Conservation (phyloP, 2,888 invertebrate genomes). For the Mycalesis mineus region DNA sequence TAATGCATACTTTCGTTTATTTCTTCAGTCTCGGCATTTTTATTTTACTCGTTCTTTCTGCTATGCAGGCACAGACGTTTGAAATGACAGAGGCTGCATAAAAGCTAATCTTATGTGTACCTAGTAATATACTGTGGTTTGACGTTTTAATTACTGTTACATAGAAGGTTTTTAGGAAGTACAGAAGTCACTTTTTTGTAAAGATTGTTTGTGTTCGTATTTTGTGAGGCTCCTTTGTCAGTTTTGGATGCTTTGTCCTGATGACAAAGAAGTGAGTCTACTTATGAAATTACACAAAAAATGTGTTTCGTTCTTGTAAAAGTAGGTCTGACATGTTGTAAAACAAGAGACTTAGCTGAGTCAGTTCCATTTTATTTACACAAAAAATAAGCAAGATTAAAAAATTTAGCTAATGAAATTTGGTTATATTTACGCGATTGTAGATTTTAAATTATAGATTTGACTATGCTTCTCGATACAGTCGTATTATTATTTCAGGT, state of each 20-base stretch:
- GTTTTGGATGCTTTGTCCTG: background rate
- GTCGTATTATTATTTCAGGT: too few relatives aligned
- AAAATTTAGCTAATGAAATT: too few relatives aligned
- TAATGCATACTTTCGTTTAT: constrained; percentile 76
- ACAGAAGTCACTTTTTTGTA: constrained; percentile 6
- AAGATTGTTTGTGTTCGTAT: constrained; percentile 1
- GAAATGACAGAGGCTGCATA: constrained; percentile 16
- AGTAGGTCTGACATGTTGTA: too few relatives aligned
- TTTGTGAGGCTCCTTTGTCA: constrained; percentile 3
- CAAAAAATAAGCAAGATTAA: too few relatives aligned
- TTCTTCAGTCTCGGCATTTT: constrained; percentile 66
- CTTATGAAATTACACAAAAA: background rate
- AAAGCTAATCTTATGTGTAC: constrained; percentile 4
- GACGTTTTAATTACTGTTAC: constrained; percentile 10
- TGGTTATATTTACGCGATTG: too few relatives aligned
- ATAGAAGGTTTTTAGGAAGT: constrained; percentile 7
- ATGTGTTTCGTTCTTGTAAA: too few relatives aligned
- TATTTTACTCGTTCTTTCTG: constrained; percentile 61
- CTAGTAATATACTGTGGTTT: background rate
- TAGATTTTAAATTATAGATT: too few relatives aligned
- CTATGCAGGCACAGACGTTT: constrained; percentile 40
- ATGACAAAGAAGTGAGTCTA: background rate
- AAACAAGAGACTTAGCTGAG: too few relatives aligned
- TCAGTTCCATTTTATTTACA: too few relatives aligned
- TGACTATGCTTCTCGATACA: too few relatives aligned